Percentiles rank a stretch among this genome's conserved stretches.
Evolutionary conservation across 2,113 vertebrate species (phyloP).

Genomic region (Acanthochromis polyacanthus): DNA sequence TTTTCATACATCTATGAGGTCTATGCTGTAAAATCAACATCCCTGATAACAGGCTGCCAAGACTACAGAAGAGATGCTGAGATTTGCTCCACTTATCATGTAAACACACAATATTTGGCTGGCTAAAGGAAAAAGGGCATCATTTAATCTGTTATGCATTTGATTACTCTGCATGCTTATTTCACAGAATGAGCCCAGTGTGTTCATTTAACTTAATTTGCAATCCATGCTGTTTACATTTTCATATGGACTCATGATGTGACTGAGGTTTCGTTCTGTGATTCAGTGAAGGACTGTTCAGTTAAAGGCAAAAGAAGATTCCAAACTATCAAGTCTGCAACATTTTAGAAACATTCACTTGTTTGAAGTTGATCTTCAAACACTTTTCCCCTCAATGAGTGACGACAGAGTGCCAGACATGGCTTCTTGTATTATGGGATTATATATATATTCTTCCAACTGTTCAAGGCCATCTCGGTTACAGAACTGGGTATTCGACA

Average conservation of each 20-base stretch:
- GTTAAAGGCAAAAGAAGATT: slow-evolving; percentile 25
- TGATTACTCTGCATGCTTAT: neutral
- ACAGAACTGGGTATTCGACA: slow-evolving; percentile 50
- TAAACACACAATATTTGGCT: neutral
- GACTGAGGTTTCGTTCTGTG: slow-evolving; percentile 29
- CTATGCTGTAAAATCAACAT: neutral
- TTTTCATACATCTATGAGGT: neutral
- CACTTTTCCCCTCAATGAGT: slow-evolving; percentile 4
- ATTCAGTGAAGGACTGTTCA: neutral
- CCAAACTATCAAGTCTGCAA: slow-evolving; percentile 25
- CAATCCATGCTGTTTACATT: neutral
- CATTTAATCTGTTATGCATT: slow-evolving; percentile 1
- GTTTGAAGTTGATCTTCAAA: slow-evolving; percentile 36
- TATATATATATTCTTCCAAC: slow-evolving; percentile 47
- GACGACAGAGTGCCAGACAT: slow-evolving; percentile 30
- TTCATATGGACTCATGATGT: neutral
- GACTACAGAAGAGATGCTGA: neutral
- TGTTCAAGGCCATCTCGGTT: slow-evolving; percentile 53
- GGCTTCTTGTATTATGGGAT: slow-evolving; percentile 37
- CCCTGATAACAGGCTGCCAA: neutral
- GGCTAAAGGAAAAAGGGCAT: neutral
- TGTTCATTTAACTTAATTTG: slow-evolving; percentile 2
- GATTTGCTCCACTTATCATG: neutral
- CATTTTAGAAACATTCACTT: slow-evolving; percentile 30
- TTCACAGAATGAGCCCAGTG: neutral